phyloP scores from a whole-genome alignment of 2,888 invertebrate species.

The Chaetogeoica ovagalla region DNA sequence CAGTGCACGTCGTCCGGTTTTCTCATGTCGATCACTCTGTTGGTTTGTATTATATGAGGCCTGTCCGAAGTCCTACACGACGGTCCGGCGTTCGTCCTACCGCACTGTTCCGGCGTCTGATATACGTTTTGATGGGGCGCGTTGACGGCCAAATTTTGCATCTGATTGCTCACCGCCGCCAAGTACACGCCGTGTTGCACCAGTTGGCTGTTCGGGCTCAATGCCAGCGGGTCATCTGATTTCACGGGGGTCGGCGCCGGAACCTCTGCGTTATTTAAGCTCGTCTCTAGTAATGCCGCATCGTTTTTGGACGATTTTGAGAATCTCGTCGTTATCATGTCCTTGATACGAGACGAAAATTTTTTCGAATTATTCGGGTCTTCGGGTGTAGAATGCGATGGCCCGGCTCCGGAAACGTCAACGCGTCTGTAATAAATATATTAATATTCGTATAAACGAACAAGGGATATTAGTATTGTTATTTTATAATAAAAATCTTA shows the following conservation, averaged over 20 bases:
- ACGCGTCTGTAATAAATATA: constrained; percentile 14
- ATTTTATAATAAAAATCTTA: constrained; percentile 6
- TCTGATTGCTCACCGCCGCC: constrained; percentile 53
- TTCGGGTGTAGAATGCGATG: constrained; percentile 68
- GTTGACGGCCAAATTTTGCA: constrained; percentile 35
- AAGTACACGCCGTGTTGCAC: constrained; percentile 58
- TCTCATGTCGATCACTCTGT: constrained; percentile 43
- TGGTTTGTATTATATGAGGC: constrained; percentile 49
- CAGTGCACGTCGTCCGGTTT: constrained; percentile 50
- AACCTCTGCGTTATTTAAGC: constrained; percentile 53
- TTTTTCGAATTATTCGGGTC: constrained; percentile 63
- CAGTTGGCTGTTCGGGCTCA: constrained; percentile 57
- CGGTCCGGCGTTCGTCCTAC: constrained; percentile 22
- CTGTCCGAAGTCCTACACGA: constrained; percentile 24
- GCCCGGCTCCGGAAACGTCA: constrained; percentile 61
- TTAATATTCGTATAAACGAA: neutral
- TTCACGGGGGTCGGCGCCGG: constrained; percentile 33
- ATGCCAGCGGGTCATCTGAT: constrained; percentile 54
- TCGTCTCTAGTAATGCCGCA: constrained; percentile 44
- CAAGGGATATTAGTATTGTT: neutral
- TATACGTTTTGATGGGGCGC: constrained; percentile 45
- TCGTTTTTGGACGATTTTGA: constrained; percentile 55
- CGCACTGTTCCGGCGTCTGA: constrained; percentile 40
- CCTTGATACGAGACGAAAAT: constrained; percentile 67
- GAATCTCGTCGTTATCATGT: constrained; percentile 80